Conservation (phyloP, 2,113 vertebrate genomes). For the Saimiri boliviensis region DNA sequence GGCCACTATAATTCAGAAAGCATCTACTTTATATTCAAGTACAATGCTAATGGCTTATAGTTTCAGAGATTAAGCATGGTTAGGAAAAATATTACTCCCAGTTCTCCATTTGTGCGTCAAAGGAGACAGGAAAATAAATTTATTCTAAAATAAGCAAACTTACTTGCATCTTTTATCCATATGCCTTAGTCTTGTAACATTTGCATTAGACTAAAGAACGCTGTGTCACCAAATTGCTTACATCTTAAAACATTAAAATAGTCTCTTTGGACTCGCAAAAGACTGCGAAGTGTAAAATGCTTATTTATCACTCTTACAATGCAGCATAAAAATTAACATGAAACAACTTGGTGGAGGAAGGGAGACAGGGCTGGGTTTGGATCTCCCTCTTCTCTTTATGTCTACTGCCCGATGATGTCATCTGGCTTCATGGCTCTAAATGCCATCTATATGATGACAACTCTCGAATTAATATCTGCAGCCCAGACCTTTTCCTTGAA, state of each 20-base stretch:
- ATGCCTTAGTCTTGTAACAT: constrained; percentile 54
- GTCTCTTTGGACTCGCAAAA: constrained; percentile 52
- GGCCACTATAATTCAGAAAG: constrained; percentile 76
- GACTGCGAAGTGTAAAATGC: constrained; percentile 21
- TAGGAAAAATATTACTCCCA: constrained; percentile 74
- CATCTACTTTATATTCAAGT: constrained; percentile 74
- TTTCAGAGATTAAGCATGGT: constrained; percentile 67
- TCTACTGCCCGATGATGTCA: neutral
- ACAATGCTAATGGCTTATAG: constrained; percentile 74
- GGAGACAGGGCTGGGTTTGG: neutral
- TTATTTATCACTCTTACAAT: constrained; percentile 23
- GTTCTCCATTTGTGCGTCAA: constrained; percentile 65
- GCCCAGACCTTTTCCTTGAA: constrained; percentile 39
- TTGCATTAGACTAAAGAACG: constrained; percentile 61
- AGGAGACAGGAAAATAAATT: constrained; percentile 68
- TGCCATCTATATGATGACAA: constrained; percentile 45
- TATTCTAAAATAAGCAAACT: constrained; percentile 76
- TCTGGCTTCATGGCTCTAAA: neutral
- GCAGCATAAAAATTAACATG: neutral
- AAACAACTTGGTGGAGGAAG: neutral
- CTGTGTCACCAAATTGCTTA: constrained; percentile 64
- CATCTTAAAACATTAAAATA: constrained; percentile 50
- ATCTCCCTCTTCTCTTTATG: neutral
- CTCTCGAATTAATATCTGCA: constrained; percentile 35
- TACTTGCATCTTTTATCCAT: constrained; percentile 69